A percentile compares a stretch with the other conserved stretches of the same genome.
Conservation (phyloP, 2,113 vertebrate species). For the Genyomyrus donnyi region DNA sequence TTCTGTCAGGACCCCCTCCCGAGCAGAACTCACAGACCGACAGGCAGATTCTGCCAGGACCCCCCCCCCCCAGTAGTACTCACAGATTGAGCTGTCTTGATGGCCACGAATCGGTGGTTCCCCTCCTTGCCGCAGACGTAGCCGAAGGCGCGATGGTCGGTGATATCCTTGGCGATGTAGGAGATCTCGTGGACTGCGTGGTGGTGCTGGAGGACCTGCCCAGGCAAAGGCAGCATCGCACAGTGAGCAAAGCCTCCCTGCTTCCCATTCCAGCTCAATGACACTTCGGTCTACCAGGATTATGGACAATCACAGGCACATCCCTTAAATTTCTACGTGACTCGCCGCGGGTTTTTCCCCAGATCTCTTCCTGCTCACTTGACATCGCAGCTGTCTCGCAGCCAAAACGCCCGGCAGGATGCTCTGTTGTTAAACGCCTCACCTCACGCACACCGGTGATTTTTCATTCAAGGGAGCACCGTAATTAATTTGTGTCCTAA, state of each 20-base stretch:
- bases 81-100: conserved; percentile 95
- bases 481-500: not conserved
- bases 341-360: not conserved
- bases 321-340: not conserved
- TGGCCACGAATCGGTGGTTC: conserved; percentile 95
- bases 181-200: conserved; percentile 98
- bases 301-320: not conserved
- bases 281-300: not conserved
- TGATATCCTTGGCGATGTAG: conserved; percentile 98
- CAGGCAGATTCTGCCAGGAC: conserved; percentile 25
- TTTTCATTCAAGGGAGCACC: not conserved
- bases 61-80: conserved; percentile 47
- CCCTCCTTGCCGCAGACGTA: conserved; percentile 97
- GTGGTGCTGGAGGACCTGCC: conserved; percentile 88
- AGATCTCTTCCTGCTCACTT: not conserved
- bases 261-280: not conserved
- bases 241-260: not conserved
- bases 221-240: conserved; percentile 13
- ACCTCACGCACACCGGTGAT: not conserved
- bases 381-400: not conserved
- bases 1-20: not conserved
- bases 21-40: conserved; percentile 78
- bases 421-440: not conserved
- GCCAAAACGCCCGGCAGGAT: not conserved
- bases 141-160: conserved; percentile 94